Base-by-base conservation (phyloP, 1,140 invertebrate genomes). In the Lucilia sericata region DNA sequence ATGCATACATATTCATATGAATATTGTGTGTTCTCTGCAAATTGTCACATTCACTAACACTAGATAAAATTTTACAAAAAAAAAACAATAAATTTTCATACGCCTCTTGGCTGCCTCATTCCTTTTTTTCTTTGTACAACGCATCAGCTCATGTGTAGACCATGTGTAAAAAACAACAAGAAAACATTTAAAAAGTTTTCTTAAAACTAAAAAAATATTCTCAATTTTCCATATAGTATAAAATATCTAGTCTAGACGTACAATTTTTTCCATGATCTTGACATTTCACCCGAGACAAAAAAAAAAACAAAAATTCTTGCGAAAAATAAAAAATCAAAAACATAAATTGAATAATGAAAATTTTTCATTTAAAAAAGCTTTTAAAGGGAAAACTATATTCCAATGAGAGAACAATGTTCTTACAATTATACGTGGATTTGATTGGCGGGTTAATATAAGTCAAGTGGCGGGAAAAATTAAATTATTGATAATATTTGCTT, bases 261-360 rank as follows among this genome's bases (percentile, higher is more conserved):
- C 12, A 80, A 47, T 80, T 49, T 78, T 51, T 47, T 49, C 76
- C 76, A 80, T 80, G 76, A 80, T 80, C 76, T 80, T 80, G 76
- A 80, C 76, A 80, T 49, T 80, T 80, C 42, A 80, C 76, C 76
- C 47, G 42, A 80, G 76, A 80, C 36, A 25, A 19, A 49, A 17
- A 13, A 78, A 5, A 30, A 30, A 30, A 30, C 25, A 30, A 30
- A 30, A 30, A 30, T 60, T 60, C 55, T n/a, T 14, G 14, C 55
- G n/a, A n/a, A 7, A 60, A 60, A 5, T 60, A 60, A 4, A 60
- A 17, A 60, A 60, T 30, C 25, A 30, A 30, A 30, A 30, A 30
- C 55, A 60, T n/a, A 17, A 60, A 60, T 42, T 42, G 5, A 17
- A 60, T 2, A 17, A 60, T 60, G 55, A 60, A 17, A 7, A n/a